phyloP scores from a whole-genome alignment of 2,888 invertebrate genomes.

The Caenorhabditis parvicauda region DNA sequence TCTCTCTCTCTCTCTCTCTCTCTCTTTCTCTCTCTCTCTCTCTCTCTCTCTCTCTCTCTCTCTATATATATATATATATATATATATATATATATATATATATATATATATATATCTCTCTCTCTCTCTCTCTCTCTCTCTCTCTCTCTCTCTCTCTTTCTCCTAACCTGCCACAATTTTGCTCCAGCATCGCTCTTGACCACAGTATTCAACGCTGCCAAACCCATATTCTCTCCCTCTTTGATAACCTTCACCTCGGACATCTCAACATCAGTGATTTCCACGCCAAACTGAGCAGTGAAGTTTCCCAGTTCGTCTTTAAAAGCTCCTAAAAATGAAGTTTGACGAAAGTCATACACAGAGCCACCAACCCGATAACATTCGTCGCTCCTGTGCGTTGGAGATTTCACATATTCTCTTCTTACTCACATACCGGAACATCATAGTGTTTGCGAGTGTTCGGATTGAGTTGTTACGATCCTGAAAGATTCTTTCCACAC shows the following conservation, averaged over 20 bases:
- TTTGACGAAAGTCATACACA: neutral
- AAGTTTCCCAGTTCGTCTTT: constrained; percentile 63
- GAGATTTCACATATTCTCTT: constrained; percentile 58
- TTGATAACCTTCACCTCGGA: constrained; percentile 59
- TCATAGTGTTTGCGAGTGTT: constrained; percentile 63
- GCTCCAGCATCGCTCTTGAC: constrained; percentile 44
- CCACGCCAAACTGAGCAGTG: constrained; percentile 63
- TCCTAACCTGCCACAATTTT: constrained; percentile 35
- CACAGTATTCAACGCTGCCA: constrained; percentile 38
- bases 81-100: too few relatives aligned
- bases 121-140: too few relatives aligned
- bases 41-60: constrained; percentile 35
- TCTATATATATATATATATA: too few relatives aligned
- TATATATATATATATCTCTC: too few relatives aligned
- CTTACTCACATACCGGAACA: constrained; percentile 63
- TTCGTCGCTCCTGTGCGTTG: constrained; percentile 36
- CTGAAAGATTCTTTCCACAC: constrained; percentile 5
- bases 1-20: constrained; percentile 40
- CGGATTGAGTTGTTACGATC: constrained; percentile 64
- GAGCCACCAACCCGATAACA: constrained; percentile 21
- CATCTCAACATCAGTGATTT: constrained; percentile 63
- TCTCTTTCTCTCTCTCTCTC: neutral
- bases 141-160: neutral
- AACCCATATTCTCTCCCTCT: constrained; percentile 54
- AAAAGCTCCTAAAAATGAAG: constrained; percentile 11